Conservation (phyloP, 1,140 invertebrate species). For the Hesperophylax magnus region DNA sequence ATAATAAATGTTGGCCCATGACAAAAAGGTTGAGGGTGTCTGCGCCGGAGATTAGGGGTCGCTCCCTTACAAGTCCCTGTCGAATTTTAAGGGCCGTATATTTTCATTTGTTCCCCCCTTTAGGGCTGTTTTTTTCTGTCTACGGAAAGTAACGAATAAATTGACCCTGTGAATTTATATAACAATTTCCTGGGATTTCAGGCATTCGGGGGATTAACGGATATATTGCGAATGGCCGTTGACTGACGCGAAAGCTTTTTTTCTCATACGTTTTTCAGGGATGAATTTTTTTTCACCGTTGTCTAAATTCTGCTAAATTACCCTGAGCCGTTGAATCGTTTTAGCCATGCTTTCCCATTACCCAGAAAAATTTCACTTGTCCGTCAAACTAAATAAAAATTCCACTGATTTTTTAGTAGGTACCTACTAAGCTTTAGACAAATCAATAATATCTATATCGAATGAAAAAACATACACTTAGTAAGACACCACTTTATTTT, state of each 20-base stretch:
- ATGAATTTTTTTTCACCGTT: not conserved
- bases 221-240: slow-evolving; percentile 14
- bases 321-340: not conserved
- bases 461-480: no score
- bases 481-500: no score
- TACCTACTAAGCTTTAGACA: no score
- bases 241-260: slow-evolving; percentile 19
- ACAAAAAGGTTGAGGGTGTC: slow-evolving; percentile 31
- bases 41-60: slow-evolving; percentile 5
- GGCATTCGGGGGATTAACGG: slow-evolving; percentile 40
- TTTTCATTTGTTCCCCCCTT: slow-evolving; percentile 52
- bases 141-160: slow-evolving; percentile 45
- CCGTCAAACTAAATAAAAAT: not conserved
- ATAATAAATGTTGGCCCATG: slow-evolving; percentile 4
- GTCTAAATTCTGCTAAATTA: slow-evolving; percentile 15
- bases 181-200: slow-evolving; percentile 51
- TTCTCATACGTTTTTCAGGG: not conserved
- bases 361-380: not conserved
- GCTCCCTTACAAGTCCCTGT: slow-evolving; percentile 42
- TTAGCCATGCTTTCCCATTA: not conserved
- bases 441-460: no score
- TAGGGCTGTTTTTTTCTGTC: slow-evolving; percentile 45
- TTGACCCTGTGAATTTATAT: slow-evolving; percentile 53
- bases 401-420: no score
- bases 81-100: slow-evolving; percentile 56